Conservation (phyloP, 2,113 vertebrate genomes). For the Columba janthina region DNA sequence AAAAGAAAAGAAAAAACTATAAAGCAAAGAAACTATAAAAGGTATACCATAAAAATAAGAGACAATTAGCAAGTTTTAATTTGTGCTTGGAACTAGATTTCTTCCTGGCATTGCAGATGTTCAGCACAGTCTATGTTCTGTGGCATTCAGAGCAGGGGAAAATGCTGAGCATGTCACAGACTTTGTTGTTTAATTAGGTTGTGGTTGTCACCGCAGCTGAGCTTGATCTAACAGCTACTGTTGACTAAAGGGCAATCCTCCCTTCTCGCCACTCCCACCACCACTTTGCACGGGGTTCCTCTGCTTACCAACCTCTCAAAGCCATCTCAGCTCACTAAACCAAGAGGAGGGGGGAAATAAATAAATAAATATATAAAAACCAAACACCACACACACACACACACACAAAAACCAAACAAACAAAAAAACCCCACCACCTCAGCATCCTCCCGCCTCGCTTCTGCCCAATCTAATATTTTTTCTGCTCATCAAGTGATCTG, state of each 20-base stretch:
- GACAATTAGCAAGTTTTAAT: not conserved
- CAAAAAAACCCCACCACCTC: not conserved
- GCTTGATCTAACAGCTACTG: conserved; percentile 19
- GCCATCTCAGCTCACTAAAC: not conserved
- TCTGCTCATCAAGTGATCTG: not conserved
- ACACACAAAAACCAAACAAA: not conserved
- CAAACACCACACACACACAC: too few species aligned
- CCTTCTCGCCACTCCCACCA: not conserved
- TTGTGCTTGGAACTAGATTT: not conserved
- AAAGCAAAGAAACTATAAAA: not conserved
- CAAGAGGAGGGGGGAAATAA: fast-evolving
- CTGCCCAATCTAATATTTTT: not conserved
- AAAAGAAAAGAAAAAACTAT: not conserved
- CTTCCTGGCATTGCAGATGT: not conserved
- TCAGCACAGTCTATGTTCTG: not conserved
- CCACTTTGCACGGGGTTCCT: not conserved
- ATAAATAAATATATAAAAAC: too few species aligned
- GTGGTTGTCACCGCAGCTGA: not conserved
- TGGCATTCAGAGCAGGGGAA: not conserved
- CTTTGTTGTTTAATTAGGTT: not conserved
- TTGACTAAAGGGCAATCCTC: not conserved
- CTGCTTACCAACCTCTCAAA: not conserved
- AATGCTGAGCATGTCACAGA: not conserved
- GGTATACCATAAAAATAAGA: not conserved
- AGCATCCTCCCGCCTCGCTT: too few species aligned